Base-by-base conservation (phyloP, 2,113 vertebrate genomes). In the Spea multiplicata region DNA sequence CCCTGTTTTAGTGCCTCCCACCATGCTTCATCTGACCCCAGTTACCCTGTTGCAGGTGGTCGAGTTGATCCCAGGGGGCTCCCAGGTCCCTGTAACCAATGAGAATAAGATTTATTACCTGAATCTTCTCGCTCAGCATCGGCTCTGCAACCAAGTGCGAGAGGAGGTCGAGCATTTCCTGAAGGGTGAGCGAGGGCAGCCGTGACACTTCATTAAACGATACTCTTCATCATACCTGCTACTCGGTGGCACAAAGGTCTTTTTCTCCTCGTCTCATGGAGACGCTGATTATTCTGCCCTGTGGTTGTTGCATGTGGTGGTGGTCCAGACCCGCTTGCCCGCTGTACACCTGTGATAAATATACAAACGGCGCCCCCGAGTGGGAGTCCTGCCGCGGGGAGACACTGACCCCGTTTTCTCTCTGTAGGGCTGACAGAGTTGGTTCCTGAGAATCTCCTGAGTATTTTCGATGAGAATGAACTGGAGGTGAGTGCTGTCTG, bases 401-500 rank as follows among this genome's bases (percentile, higher is more conserved):
- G n/a, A n/a, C n/a, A n/a, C n/a, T n/a, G 1, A 30, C 30, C 1
- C 30, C 16, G 55, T 71, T 12, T 3, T 57, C 73, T 9, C 46
- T 73, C 57, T 87, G 79, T 64, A 99, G 97, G 97, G 83, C 91
- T 99, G 81, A 99, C 98, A 44, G 97, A 99, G 75, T 89, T 99
- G 70, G 95, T 99, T 84, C 97, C 97, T 82, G 97, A 99, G 89
- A 99, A 99, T 83, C 94, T 99, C 76, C 84, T 99, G 79, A 96
- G 96, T 88, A 99, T 99, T 91, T 99, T 99, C 91, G 96, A 99
- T 92, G 97, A 99, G 87, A 99, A 99, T 84, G 97, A 99, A 78
- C 89, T 99, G 83, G 97, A 99, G 95, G 97, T 99, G 90, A 83
- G 85, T 73, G 3, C 44, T 52, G 9, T 52, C 6, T 7, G 50